Evolutionary conservation across 1,140 invertebrate species (phyloP).

Genomic region (Vollenhovia emeryi): DNA sequence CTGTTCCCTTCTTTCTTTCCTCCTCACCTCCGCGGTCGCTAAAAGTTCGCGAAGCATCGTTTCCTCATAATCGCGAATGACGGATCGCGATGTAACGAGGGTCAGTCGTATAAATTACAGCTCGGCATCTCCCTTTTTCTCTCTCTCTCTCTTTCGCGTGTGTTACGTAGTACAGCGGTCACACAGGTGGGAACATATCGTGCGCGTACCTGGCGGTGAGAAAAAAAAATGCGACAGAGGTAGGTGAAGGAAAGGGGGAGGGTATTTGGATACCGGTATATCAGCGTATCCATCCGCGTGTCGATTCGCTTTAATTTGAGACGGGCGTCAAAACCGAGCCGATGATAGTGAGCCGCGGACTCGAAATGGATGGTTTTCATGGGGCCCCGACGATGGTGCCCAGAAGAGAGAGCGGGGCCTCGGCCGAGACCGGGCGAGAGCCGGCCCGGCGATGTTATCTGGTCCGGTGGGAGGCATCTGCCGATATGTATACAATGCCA

Average conservation of each 20-base stretch:
- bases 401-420: conserved; percentile 37
- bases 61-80: conserved; percentile 56
- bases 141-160: neutral
- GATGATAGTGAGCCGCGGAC: conserved; percentile 74
- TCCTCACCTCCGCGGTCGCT: conserved; percentile 16
- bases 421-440: conserved; percentile 53
- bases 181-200: conserved; percentile 32
- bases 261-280: conserved; percentile 53
- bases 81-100: conserved; percentile 58
- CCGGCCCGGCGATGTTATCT: conserved; percentile 78
- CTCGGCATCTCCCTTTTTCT: neutral
- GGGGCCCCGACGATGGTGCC: conserved; percentile 60
- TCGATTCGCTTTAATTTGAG: conserved; percentile 79
- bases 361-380: conserved; percentile 78
- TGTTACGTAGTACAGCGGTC: conserved; percentile 20
- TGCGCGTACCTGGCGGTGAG: neutral
- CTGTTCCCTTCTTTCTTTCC: conserved; percentile 8
- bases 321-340: conserved; percentile 78
- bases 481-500: conserved; percentile 83
- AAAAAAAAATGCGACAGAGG: neutral
- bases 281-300: conserved; percentile 49
- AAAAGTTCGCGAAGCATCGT: conserved; percentile 41
- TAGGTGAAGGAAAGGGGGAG: neutral
- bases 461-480: conserved; percentile 78
- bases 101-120: conserved; percentile 59